phyloP scores from a whole-genome alignment of 2,113 vertebrate genomes.

The Motacilla tschutschensis region DNA sequence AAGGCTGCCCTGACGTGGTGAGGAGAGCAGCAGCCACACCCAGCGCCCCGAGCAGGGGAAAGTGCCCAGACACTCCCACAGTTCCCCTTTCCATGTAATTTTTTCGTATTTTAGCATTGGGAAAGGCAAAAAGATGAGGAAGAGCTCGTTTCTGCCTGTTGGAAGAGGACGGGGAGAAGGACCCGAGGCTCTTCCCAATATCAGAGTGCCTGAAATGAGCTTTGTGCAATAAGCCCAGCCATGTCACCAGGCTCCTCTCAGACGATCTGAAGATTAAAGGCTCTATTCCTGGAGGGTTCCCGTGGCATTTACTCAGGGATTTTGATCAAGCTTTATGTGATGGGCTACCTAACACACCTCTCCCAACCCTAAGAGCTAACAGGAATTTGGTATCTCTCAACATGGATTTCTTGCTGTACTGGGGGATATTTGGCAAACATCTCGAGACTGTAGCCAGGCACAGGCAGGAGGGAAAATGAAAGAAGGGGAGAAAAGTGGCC shows the following conservation, averaged over 20 bases:
- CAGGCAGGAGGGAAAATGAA: constrained; percentile 19
- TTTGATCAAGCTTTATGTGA: constrained; percentile 56
- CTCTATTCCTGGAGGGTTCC: constrained; percentile 64
- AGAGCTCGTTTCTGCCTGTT: not conserved
- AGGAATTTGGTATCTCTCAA: constrained; percentile 52
- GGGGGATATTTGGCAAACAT: constrained; percentile 59
- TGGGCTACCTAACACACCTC: constrained; percentile 63
- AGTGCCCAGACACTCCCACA: fast-evolving
- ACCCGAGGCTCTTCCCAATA: constrained; percentile 7
- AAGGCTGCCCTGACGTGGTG: not conserved
- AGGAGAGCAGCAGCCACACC: fast-evolving
- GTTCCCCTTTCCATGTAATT: not conserved
- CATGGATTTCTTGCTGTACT: constrained; percentile 45
- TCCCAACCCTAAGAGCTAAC: constrained; percentile 55
- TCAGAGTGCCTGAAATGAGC: constrained; percentile 23
- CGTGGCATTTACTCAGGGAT: constrained; percentile 67
- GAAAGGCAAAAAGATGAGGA: not conserved
- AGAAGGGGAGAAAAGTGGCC: not conserved
- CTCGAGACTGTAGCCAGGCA: constrained; percentile 41
- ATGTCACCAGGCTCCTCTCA: constrained; percentile 55
- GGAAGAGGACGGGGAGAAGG: not conserved
- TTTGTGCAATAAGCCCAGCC: constrained; percentile 60
- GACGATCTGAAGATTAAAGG: constrained; percentile 55
- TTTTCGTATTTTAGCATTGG: not conserved
- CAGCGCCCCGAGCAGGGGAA: fast-evolving